A percentile compares a stretch with the other conserved stretches of the same genome.
These are phyloP conservation scores for Anas bahamensis DNA, from an alignment of 2,797 vertebrate species.

Conservation along the genomic window DNA sequence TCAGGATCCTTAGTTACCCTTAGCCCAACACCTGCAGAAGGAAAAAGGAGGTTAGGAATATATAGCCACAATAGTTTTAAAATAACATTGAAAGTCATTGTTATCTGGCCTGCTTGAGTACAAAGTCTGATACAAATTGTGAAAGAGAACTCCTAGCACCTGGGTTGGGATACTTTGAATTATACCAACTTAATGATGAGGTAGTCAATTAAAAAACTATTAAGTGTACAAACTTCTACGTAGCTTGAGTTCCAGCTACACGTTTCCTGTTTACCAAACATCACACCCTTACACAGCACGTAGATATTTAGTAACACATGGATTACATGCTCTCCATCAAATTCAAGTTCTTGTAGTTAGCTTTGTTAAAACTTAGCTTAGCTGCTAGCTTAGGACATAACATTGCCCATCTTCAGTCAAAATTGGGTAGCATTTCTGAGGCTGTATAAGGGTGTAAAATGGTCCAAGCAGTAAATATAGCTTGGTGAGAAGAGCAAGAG, in stretches of 20 bases:
- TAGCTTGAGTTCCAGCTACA: not conserved
- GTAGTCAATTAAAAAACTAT: not conserved
- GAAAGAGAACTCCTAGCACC: not conserved
- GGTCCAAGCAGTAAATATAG: constrained; percentile 38
- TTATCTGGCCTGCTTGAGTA: not conserved
- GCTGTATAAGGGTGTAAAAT: not conserved
- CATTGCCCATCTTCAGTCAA: not conserved
- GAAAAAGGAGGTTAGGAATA: not conserved
- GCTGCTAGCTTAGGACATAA: not conserved
- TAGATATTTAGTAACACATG: not conserved
- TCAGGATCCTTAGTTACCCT: not conserved
- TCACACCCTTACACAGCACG: not conserved
- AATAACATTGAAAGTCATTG: not conserved
- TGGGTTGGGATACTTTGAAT: not conserved
- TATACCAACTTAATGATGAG: not conserved
- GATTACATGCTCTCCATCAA: not conserved
- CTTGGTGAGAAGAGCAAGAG: not conserved
- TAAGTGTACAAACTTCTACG: not conserved
- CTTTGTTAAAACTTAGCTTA: not conserved
- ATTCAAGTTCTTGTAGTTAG: not conserved
- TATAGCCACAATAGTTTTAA: not conserved
- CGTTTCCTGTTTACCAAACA: not conserved
- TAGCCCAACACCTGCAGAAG: not conserved
- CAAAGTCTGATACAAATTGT: not conserved
- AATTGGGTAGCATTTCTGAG: constrained; percentile 40